Conservation (phyloP, 2,113 vertebrate species). For the Heterotis niloticus region DNA sequence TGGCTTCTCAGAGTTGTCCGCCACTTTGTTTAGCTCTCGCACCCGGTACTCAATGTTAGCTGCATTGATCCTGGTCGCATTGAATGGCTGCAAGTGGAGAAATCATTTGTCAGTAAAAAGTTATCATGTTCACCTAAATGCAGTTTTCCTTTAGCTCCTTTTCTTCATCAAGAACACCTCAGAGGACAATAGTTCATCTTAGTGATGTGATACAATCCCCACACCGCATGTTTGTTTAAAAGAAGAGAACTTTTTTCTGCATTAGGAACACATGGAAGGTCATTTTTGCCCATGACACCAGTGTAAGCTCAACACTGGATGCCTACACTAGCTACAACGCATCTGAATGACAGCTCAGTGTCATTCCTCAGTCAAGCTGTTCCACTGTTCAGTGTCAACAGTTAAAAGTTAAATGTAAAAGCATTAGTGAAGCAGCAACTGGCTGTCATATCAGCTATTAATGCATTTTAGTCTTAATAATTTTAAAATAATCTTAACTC, state of each 20-base stretch:
- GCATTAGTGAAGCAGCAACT: background rate
- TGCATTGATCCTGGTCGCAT: constrained; percentile 75
- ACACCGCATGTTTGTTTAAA: too few relatives aligned
- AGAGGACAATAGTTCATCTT: background rate
- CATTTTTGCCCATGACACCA: too few relatives aligned
- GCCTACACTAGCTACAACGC: too few relatives aligned
- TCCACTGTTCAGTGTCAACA: background rate
- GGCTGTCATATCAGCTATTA: background rate
- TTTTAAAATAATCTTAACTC: background rate
- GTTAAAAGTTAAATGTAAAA: background rate
- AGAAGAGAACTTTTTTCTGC: too few relatives aligned
- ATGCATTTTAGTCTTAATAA: background rate
- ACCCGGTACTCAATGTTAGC: constrained; percentile 81
- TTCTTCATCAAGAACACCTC: background rate
- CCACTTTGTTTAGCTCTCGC: constrained; percentile 77
- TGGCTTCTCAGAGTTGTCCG: constrained; percentile 77
- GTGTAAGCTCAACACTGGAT: too few relatives aligned
- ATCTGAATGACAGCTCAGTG: too few relatives aligned
- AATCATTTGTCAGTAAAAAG: background rate
- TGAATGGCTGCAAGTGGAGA: constrained; percentile 66
- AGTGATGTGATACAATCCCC: too few relatives aligned
- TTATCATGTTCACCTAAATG: background rate
- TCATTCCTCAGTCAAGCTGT: too few relatives aligned
- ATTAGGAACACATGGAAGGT: too few relatives aligned
- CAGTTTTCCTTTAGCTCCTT: background rate